Percentiles rank a stretch among this genome's conserved stretches.
phyloP scores from a whole-genome alignment of 2,888 invertebrate genomes.

The Branchinecta sandiegonensis region DNA sequence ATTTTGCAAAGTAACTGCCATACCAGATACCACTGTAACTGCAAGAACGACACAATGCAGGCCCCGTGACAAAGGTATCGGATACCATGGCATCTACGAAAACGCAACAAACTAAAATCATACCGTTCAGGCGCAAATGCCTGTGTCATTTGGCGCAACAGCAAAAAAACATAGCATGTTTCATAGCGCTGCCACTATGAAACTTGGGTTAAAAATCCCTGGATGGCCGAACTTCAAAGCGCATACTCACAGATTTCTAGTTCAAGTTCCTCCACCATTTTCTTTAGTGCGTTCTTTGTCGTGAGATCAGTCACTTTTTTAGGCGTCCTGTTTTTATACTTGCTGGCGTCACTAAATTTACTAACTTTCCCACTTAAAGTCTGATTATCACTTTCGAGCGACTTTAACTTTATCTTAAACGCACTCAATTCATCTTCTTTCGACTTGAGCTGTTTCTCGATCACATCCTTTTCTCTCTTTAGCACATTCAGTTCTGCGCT shows the following conservation, averaged over 20 bases:
- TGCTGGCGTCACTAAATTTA: slow-evolving; percentile 48
- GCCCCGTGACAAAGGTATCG: too few species aligned
- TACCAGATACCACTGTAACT: too few species aligned
- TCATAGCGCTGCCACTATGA: too few species aligned
- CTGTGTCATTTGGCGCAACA: too few species aligned
- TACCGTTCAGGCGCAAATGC: too few species aligned
- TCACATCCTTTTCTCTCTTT: slow-evolving; percentile 37
- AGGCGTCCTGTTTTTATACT: slow-evolving; percentile 51
- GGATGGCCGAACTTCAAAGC: neutral
- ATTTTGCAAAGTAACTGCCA: too few species aligned
- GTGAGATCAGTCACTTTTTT: slow-evolving; percentile 57
- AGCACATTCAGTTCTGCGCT: slow-evolving; percentile 22
- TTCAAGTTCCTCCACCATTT: slow-evolving; percentile 72
- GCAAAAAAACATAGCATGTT: too few species aligned
- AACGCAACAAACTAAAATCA: too few species aligned
- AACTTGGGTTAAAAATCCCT: too few species aligned
- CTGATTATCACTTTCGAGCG: slow-evolving; percentile 47
- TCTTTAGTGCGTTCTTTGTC: slow-evolving; percentile 57
- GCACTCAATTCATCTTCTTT: slow-evolving; percentile 61
- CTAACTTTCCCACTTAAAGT: slow-evolving; percentile 50
- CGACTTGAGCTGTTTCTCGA: slow-evolving; percentile 57
- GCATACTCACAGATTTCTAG: slow-evolving; percentile 54
- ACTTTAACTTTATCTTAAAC: slow-evolving; percentile 39
- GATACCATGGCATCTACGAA: too few species aligned
- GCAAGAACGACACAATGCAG: too few species aligned